Percentiles rank a stretch among this genome's conserved stretches.
Conservation (phyloP, 2,888 invertebrate species). For the Tenthredo distinguenda region DNA sequence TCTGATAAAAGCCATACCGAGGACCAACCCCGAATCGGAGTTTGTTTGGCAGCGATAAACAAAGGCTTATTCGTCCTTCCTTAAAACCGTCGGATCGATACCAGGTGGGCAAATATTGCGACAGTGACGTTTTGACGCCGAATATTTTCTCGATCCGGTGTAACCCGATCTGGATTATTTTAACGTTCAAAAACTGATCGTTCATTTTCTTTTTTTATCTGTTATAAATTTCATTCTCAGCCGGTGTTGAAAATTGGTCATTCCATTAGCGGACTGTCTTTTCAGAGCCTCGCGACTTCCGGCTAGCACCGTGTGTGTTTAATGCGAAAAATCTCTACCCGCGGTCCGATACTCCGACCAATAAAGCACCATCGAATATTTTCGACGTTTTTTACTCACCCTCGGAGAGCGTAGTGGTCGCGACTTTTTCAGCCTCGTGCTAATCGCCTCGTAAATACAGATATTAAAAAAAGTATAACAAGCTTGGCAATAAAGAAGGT, state of each 20-base stretch:
- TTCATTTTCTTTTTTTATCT: not conserved
- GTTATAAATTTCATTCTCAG: not conserved
- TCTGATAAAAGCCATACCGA: slow-evolving; percentile 33
- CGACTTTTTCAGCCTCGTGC: not conserved
- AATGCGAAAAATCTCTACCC: slow-evolving; percentile 32
- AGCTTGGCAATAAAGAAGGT: slow-evolving; percentile 32
- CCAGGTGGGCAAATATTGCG: not conserved
- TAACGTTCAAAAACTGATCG: not conserved
- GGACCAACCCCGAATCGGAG: slow-evolving; percentile 1
- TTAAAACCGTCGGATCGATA: slow-evolving; percentile 10
- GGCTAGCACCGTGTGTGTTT: slow-evolving; percentile 23
- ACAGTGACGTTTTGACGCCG: not conserved
- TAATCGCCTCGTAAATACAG: slow-evolving; percentile 32
- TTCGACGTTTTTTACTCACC: not conserved
- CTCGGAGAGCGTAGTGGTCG: not conserved
- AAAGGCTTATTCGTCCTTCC: slow-evolving; percentile 8
- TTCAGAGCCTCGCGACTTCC: not conserved
- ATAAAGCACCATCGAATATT: slow-evolving; percentile 21
- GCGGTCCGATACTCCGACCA: slow-evolving; percentile 15
- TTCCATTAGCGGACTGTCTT: not conserved
- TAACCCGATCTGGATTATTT: not conserved
- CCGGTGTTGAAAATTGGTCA: slow-evolving; percentile 8
- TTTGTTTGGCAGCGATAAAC: slow-evolving; percentile 26
- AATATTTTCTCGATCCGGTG: not conserved
- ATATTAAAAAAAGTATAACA: slow-evolving; percentile 26